Percentiles rank a stretch among this genome's conserved stretches.
These are phyloP conservation scores for Amphipoea oculea DNA, from an alignment of 2,888 invertebrate species.

Conservation along the genomic window DNA sequence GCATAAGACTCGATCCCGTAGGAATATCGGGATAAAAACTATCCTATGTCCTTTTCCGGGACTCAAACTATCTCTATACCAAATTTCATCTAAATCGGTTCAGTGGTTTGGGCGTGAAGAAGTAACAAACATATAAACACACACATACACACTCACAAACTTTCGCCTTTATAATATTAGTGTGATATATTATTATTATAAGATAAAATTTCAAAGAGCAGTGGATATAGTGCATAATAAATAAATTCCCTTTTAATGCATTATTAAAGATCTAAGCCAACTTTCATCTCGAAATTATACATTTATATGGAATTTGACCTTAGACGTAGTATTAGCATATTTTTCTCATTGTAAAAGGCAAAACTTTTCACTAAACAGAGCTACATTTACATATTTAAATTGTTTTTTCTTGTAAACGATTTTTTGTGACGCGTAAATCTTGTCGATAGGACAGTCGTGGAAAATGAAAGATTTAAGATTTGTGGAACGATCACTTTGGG, in stretches of 20 bases:
- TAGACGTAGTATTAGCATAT: slow-evolving; percentile 55
- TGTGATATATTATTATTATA: no score
- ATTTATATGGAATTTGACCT: slow-evolving; percentile 57
- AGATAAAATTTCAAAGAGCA: no score
- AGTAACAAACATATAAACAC: no score
- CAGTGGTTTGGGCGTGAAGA: no score
- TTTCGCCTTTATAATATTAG: no score
- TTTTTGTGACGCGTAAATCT: slow-evolving; percentile 63
- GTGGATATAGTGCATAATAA: not conserved
- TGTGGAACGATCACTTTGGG: slow-evolving; percentile 51
- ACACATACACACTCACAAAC: no score
- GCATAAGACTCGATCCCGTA: no score
- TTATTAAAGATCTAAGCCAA: slow-evolving; percentile 44
- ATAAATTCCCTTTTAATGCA: slow-evolving; percentile 19
- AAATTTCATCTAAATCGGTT: no score
- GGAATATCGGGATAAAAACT: no score
- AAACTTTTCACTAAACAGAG: slow-evolving; percentile 62
- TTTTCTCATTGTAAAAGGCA: slow-evolving; percentile 60
- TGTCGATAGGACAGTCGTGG: slow-evolving; percentile 48
- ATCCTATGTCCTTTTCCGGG: no score
- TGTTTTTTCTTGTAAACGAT: slow-evolving; percentile 62
- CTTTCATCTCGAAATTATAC: slow-evolving; percentile 47
- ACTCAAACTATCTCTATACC: no score
- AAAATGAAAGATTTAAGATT: slow-evolving; percentile 63
- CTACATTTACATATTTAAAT: slow-evolving; percentile 62